A percentile compares a stretch with the other conserved stretches of the same genome.
These are phyloP conservation scores for Dastarcus helophoroides DNA, from an alignment of 2,888 invertebrate species.

Conservation along the genomic window DNA sequence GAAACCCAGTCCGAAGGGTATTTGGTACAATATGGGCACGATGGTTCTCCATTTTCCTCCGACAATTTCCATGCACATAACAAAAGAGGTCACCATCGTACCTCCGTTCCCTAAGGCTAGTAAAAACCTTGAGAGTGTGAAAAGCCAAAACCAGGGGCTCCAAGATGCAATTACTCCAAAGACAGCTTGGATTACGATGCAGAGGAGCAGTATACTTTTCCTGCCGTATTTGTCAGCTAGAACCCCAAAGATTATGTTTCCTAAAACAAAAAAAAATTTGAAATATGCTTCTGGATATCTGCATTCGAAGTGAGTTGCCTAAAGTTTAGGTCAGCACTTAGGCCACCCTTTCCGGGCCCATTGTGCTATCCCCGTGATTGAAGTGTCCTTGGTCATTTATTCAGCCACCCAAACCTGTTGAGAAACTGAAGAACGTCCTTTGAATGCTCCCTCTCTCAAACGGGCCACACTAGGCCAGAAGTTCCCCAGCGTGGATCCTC, in stretches of 20 bases:
- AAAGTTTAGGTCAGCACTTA: too few relatives aligned
- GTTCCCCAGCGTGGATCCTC: too few relatives aligned
- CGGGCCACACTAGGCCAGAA: too few relatives aligned
- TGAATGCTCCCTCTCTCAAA: too few relatives aligned
- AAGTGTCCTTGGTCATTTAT: too few relatives aligned
- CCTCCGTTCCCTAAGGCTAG: slow-evolving; percentile 51
- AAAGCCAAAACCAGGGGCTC: slow-evolving; percentile 42
- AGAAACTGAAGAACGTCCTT: too few relatives aligned
- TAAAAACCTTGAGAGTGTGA: slow-evolving; percentile 44
- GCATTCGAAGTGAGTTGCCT: too few relatives aligned
- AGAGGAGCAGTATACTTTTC: slow-evolving; percentile 44
- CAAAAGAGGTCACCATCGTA: slow-evolving; percentile 52
- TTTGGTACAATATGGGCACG: slow-evolving; percentile 50
- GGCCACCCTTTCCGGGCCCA: too few relatives aligned
- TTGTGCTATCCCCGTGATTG: too few relatives aligned
- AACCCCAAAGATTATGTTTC: slow-evolving; percentile 48
- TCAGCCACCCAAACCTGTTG: too few relatives aligned
- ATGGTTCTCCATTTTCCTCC: slow-evolving; percentile 50
- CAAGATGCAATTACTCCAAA: slow-evolving; percentile 43
- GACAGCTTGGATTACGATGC: slow-evolving; percentile 43
- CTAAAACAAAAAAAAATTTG: slow-evolving; percentile 19
- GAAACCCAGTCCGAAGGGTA: slow-evolving; percentile 51
- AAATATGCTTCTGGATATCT: too few relatives aligned
- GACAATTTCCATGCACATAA: slow-evolving; percentile 53
- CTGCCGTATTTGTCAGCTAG: slow-evolving; percentile 52